These are phyloP conservation scores for Gibbula magus DNA, from an alignment of 2,888 invertebrate genomes.

Conservation along the genomic window DNA sequence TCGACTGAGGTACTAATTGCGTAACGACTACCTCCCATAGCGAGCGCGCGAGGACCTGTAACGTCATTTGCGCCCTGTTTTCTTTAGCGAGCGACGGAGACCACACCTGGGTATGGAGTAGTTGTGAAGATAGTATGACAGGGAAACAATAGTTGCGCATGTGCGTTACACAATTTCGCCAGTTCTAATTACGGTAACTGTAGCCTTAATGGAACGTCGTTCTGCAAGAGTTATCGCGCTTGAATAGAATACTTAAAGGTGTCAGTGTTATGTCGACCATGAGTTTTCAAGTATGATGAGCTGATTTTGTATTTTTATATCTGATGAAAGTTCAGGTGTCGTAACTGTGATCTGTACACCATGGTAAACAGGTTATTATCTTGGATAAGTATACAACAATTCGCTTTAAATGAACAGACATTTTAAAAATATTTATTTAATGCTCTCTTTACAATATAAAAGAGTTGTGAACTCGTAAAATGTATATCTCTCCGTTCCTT, in stretches of 20 bases:
- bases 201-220: neutral
- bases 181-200: neutral
- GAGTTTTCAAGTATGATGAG: too few species aligned
- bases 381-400: too few species aligned
- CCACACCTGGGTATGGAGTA: slow-evolving; percentile 16
- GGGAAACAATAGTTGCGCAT: slow-evolving; percentile 6
- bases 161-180: neutral
- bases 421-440: too few species aligned
- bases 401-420: too few species aligned
- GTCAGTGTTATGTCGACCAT: too few species aligned
- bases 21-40: slow-evolving; percentile 20
- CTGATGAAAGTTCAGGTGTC: too few species aligned
- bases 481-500: too few species aligned
- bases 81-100: neutral
- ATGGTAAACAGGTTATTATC: too few species aligned
- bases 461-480: too few species aligned
- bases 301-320: too few species aligned
- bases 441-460: too few species aligned
- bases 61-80: neutral
- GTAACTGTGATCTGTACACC: too few species aligned
- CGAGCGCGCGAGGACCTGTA: neutral
- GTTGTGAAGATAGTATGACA: slow-evolving; percentile 17
- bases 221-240: neutral
- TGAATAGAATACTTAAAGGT: neutral
- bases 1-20: neutral